Evolutionary conservation across 2,113 vertebrate genomes (phyloP).

Genomic region (Lamprotornis superbus): DNA sequence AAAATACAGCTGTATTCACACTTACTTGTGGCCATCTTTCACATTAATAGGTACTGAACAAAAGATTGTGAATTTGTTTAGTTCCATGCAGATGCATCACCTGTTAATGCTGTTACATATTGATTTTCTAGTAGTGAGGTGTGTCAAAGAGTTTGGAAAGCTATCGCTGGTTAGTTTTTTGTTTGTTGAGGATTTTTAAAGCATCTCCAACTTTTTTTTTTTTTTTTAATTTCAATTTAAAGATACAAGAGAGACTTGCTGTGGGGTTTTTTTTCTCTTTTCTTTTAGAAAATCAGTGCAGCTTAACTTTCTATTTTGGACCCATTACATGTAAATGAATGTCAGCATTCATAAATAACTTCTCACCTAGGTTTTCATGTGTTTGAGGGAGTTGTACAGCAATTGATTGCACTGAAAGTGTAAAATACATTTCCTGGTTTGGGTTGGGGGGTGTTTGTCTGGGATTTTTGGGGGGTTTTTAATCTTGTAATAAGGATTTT

Average conservation of each 20-base stretch:
- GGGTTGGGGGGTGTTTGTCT: neutral
- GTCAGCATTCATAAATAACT: neutral
- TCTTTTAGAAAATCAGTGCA: neutral
- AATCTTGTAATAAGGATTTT: neutral
- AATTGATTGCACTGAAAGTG: neutral
- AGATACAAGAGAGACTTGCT: neutral
- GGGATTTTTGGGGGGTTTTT: neutral
- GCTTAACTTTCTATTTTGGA: neutral
- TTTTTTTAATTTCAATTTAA: neutral
- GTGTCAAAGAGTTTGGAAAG: neutral
- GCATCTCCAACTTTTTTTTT: neutral
- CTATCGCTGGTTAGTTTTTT: neutral
- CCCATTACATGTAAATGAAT: neutral
- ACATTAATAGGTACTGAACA: neutral
- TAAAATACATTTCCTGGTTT: neutral
- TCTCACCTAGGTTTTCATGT: neutral
- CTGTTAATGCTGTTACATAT: neutral
- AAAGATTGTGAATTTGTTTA: neutral
- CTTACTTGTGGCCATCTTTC: neutral
- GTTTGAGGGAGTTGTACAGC: neutral
- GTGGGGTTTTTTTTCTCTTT: neutral
- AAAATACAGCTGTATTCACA: neutral
- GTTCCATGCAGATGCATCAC: neutral
- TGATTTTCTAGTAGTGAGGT: neutral
- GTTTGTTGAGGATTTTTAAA: neutral